Conservation (phyloP, 2,797 vertebrate species). For the Pogoniulus pusillus region DNA sequence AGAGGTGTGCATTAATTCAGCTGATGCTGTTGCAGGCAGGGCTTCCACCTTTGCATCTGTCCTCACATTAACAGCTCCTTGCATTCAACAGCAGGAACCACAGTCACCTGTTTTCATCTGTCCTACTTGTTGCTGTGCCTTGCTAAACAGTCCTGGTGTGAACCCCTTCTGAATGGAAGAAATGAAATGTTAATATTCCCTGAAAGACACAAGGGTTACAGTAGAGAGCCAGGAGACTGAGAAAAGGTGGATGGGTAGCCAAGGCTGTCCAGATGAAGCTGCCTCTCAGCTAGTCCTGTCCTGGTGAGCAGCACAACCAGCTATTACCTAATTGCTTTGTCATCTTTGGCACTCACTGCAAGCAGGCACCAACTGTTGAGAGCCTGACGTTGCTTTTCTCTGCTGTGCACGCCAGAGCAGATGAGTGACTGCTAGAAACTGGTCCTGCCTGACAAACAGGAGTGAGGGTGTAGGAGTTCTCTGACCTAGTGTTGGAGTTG, state of each 20-base stretch:
- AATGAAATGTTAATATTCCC: background rate
- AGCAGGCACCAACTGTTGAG: background rate
- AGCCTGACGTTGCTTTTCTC: background rate
- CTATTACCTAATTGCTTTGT: background rate
- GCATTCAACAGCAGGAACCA: background rate
- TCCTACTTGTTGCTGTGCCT: background rate
- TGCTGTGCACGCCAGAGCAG: background rate
- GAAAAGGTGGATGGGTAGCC: background rate
- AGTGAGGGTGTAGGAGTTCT: background rate
- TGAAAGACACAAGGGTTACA: background rate
- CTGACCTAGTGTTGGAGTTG: background rate
- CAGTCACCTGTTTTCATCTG: background rate
- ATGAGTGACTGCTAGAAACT: background rate
- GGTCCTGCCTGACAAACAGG: background rate
- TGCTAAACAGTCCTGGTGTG: background rate
- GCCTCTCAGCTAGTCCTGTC: background rate
- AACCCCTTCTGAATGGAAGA: background rate
- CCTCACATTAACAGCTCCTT: background rate
- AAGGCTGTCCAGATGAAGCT: background rate
- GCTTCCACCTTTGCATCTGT: background rate
- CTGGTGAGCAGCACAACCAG: fast-evolving
- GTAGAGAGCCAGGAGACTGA: background rate
- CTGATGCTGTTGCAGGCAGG: background rate
- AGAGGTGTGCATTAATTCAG: fast-evolving
- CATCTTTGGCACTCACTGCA: background rate